Percentiles rank a stretch among this genome's conserved stretches.
Conservation (phyloP, 2,888 invertebrate genomes). For the Caenorhabditis sp. region DNA sequence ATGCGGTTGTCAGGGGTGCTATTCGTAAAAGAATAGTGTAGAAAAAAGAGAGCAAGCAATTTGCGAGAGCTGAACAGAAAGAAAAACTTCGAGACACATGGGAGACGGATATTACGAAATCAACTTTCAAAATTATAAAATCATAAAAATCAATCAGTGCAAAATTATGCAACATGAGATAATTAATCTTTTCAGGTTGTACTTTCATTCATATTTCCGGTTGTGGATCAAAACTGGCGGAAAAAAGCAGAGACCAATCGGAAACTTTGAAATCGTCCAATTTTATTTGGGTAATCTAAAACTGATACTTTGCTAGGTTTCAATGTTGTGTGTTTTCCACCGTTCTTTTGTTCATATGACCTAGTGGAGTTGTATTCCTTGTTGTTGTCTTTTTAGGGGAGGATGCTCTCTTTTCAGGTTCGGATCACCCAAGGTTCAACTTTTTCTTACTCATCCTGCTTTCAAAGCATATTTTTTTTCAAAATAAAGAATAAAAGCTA, state of each 20-base stretch:
- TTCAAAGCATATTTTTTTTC: too few species aligned
- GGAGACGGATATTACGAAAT: background rate
- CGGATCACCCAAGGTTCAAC: too few species aligned
- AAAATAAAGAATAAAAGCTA: too few species aligned
- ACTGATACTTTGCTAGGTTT: conserved; percentile 12
- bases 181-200: background rate
- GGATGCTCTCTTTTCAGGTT: too few species aligned
- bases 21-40: conserved; percentile 21
- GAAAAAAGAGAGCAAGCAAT: background rate
- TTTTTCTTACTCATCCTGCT: too few species aligned
- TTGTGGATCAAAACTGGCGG: background rate
- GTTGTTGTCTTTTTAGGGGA: background rate
- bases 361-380: background rate
- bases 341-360: background rate
- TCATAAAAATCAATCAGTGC: too few species aligned
- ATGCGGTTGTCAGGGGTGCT: conserved; percentile 47
- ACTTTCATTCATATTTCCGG: background rate
- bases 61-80: too few species aligned
- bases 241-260: background rate
- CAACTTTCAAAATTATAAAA: too few species aligned
- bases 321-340: background rate
- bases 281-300: background rate
- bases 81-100: background rate
- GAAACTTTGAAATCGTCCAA: background rate
- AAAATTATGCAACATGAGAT: background rate